Percentiles rank a stretch among this genome's conserved stretches.
Conservation (phyloP, 1,140 invertebrate species). For the Neocloeon triangulifer region DNA sequence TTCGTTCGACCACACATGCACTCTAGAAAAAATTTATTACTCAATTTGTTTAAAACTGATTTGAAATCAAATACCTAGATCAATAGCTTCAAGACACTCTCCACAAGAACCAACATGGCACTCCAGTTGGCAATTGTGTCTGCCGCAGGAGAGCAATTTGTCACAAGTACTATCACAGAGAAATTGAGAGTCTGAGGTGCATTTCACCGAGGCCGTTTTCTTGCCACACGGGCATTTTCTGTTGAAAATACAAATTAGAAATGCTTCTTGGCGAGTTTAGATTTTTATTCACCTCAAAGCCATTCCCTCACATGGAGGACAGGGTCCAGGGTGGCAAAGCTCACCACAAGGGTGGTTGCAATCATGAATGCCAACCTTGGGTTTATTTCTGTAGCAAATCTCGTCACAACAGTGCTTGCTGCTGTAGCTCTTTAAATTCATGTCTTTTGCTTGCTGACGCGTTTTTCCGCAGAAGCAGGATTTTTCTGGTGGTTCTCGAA, state of each 20-base stretch:
- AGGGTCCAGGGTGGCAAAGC: slow-evolving; percentile 78
- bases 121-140: slow-evolving; percentile 25
- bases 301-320: slow-evolving; percentile 50
- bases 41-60: neutral
- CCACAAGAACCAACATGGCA: slow-evolving; percentile 30
- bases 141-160: slow-evolving; percentile 43
- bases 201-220: slow-evolving; percentile 39
- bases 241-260: slow-evolving; percentile 8
- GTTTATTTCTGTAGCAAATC: slow-evolving; percentile 37
- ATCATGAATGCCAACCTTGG: slow-evolving; percentile 16
- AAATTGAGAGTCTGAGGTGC: slow-evolving; percentile 37
- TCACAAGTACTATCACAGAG: slow-evolving; percentile 48
- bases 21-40: slow-evolving; percentile 3
- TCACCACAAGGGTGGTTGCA: slow-evolving; percentile 70
- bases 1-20: slow-evolving; percentile 35
- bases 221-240: slow-evolving; percentile 49
- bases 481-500: slow-evolving; percentile 47
- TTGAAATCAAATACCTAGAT: slow-evolving; percentile 19
- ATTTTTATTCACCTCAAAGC: slow-evolving; percentile 24
- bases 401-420: slow-evolving; percentile 78
- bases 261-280: too few species aligned
- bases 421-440: slow-evolving; percentile 44
- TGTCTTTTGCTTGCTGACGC: too few species aligned
- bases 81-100: slow-evolving; percentile 26
- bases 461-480: slow-evolving; percentile 67